phyloP scores from a whole-genome alignment of 2,797 vertebrate species.

The Mionectes olivaceus region DNA sequence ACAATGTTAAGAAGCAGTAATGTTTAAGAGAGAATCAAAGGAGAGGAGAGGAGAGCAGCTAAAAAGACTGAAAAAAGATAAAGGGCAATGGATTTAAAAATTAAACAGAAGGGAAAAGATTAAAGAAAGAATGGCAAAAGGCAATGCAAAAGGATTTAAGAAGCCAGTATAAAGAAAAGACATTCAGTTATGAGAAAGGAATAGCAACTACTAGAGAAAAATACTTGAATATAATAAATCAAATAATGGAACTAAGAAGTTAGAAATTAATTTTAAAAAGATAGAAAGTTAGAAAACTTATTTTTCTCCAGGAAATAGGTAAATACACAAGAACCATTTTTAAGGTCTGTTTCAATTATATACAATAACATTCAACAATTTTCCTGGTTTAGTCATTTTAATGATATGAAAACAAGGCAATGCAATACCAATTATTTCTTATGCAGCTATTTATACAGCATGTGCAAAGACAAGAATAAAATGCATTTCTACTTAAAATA shows the following conservation, averaged over 20 bases:
- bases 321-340: not conserved
- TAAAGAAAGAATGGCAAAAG: slow-evolving; percentile 77
- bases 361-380: not conserved
- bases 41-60: slow-evolving; percentile 62
- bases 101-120: slow-evolving; percentile 78
- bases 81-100: slow-evolving; percentile 80
- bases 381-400: not conserved
- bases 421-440: not conserved
- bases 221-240: slow-evolving; percentile 39
- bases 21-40: slow-evolving; percentile 77
- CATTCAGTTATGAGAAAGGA: slow-evolving; percentile 60
- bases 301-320: not conserved
- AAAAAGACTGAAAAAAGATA: slow-evolving; percentile 77
- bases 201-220: slow-evolving; percentile 51
- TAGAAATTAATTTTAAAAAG: slow-evolving; percentile 57
- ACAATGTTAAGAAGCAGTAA: slow-evolving; percentile 72
- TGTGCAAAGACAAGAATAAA: not conserved
- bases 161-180: slow-evolving; percentile 68
- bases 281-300: not conserved
- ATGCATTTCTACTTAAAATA: not conserved
- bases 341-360: not conserved
- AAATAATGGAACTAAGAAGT: slow-evolving; percentile 11
- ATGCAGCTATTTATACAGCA: not conserved
- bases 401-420: not conserved
- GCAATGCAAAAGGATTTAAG: slow-evolving; percentile 75